Evolutionary conservation across 35 echinoderm and acorn worm species (phyloP), one percentile per base, ranked within the genome.

Genomic region (Anneissia japonica): DNA sequence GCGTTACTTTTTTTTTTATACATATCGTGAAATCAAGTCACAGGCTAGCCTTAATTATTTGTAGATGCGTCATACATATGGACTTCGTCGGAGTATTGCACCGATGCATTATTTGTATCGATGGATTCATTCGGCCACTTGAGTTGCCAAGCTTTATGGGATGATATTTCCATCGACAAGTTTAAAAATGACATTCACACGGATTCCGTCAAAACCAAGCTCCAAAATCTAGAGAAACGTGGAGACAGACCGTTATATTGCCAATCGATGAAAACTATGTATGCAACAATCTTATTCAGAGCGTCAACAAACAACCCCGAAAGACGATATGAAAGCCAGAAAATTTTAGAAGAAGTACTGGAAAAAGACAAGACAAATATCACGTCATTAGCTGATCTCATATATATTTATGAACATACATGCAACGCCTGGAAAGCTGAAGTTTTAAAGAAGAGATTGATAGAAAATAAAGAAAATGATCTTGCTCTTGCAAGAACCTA

Each of bases 401-500:
- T 2, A 64, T 64, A 64, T 64, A 16, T 16, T 23, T 23, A 64
- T 64, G 51, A 64, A 64, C 19, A 64, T 64, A 64, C 19, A 23
- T 2, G 2, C 51, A 23, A 64, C 19, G 10, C 2, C 51, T 19
- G 2, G 9, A 64, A 12, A 64, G 51, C 51, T 64, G 21, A 23
- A 12, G 19, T 19, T 23, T 64, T 19, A 19, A 64, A 23, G 2
- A 6, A 26, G 19, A 64, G 26, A 26, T 64, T 64, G 51, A 64
- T 64, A 19, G 21, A 19, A 26, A 64, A 23, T 23, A 26, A 23
- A 9, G 1, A 64, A 64, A 2, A 26, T 23, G 19, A 64, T 23
- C 5, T 88, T 28, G 36, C 77, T 36, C 74, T 89, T 0, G 88
- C 95, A 3, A 88, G 95, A 0, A 76, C 91, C 29, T 93, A 88